Percentiles rank a stretch among this genome's conserved stretches.
phyloP scores from a whole-genome alignment of 1,140 invertebrate genomes.

The Aleiodes sp. region DNA sequence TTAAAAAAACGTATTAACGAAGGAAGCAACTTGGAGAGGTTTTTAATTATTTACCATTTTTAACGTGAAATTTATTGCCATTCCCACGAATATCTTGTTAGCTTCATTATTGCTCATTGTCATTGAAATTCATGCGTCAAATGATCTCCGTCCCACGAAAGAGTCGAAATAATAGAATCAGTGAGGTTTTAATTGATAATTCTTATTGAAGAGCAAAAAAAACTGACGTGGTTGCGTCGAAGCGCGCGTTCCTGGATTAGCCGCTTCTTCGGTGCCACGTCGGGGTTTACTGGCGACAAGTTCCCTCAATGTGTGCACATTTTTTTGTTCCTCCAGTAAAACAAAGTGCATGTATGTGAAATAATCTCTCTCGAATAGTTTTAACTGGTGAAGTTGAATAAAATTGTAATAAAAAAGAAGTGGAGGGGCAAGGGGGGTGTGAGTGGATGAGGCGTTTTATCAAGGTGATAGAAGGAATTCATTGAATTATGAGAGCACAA shows the following conservation, averaged over 20 bases:
- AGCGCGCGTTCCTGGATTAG: slow-evolving; percentile 58
- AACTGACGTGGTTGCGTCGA: slow-evolving; percentile 34
- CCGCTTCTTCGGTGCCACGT: slow-evolving; percentile 46
- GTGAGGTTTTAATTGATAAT: slow-evolving; percentile 20
- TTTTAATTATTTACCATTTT: too few relatives aligned
- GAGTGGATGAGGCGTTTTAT: neutral
- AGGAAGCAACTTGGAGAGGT: too few relatives aligned
- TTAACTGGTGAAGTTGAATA: neutral
- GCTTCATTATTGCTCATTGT: too few relatives aligned
- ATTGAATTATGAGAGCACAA: slow-evolving; percentile 22
- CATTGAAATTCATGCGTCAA: neutral
- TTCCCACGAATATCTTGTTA: slow-evolving; percentile 8
- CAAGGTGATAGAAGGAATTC: neutral
- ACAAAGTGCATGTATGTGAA: slow-evolving; percentile 15
- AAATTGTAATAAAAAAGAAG: too few relatives aligned
- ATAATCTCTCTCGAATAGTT: too few relatives aligned
- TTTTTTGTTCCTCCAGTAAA: slow-evolving; percentile 14
- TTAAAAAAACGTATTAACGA: neutral
- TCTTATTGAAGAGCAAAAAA: neutral
- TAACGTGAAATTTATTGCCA: too few relatives aligned
- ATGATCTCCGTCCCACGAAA: neutral
- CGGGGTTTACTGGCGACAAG: slow-evolving; percentile 1
- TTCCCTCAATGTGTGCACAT: slow-evolving; percentile 16
- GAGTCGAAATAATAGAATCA: neutral
- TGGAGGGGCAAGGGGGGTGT: neutral